Evolutionary conservation across 30 jellyfish, hydroid and myxozoan genomes (phyloP).

Genomic region (Sanderia malayensis): DNA sequence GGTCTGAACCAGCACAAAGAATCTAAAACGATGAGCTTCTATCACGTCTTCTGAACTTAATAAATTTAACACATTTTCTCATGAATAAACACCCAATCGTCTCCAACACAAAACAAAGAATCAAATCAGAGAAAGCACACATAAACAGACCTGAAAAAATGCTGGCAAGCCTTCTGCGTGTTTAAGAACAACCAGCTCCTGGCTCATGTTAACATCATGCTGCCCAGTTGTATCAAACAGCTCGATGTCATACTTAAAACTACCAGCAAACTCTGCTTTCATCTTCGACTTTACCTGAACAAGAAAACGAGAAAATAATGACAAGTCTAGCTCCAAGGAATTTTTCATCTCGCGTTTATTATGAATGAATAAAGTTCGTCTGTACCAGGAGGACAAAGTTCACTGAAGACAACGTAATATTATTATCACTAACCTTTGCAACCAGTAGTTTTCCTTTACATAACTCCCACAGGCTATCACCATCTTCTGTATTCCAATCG

Average conservation of each 20-base stretch:
- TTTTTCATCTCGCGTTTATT: background rate
- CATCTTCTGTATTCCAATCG: constrained; percentile 73
- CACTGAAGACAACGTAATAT: background rate
- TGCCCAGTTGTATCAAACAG: constrained; percentile 69
- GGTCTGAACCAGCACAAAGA: background rate
- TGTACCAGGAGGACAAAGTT: background rate
- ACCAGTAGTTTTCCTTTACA: constrained; percentile 41
- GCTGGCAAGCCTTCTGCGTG: constrained; percentile 72
- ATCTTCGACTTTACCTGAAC: constrained; percentile 54
- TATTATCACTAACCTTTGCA: constrained; percentile 44
- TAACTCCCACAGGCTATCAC: constrained; percentile 73
- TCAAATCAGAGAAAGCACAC: too few species aligned
- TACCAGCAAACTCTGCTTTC: constrained; percentile 52
- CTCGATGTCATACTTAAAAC: constrained; percentile 44
- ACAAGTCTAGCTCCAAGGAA: background rate
- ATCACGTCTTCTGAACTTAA: background rate
- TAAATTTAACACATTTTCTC: background rate
- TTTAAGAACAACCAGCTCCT: constrained; percentile 75
- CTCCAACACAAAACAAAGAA: too few species aligned
- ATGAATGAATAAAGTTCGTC: background rate
- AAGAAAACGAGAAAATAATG: background rate
- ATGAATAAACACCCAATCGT: background rate
- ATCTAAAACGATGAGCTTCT: background rate
- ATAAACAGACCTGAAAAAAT: constrained; percentile 87
- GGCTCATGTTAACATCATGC: constrained; percentile 61